Evolutionary conservation across 92 coral and sea anemone species (phyloP), one percentile per base, ranked within the genome.

Genomic region (Heteractis magnifica): DNA sequence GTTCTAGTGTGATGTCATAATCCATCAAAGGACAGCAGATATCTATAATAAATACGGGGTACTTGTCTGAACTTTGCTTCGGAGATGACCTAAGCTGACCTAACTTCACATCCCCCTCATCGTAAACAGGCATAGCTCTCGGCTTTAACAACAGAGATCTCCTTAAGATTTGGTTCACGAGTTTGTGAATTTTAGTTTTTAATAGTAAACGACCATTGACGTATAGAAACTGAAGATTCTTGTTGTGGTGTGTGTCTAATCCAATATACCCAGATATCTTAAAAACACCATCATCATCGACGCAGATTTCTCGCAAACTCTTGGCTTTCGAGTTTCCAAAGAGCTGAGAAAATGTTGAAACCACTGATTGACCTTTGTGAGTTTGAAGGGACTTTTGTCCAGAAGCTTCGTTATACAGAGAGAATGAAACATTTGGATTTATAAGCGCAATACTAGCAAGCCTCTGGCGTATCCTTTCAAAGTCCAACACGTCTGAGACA

Each of bases 1-100:
- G 99, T 60, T 97, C 99, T 65, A 97, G 79, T 10, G 94, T 91
- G 65, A 94, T 89, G 81, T 97, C 99, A 90, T 92, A 97, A 65
- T 79, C 88, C 79, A 85, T 90, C 41, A 81, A 86, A 59, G 91
- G 97, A 77, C 98, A 97, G 4, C 52, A 71, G 15, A 97, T 81
- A 58, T 97, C 92, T 4, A 97, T 84, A 56, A 90, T 90, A 86
- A 90, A 97, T n/a, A 93, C 86, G 18, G 91, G 93, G 84, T 94
- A 90, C 59, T 86, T 94, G 49, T 94, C 98, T 49, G 68, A 49
- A 13, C 87, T 75, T 88, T 89, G 91, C n/a, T 82, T 89, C 23
- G 94, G 87, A 26, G 90, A 83, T 2, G 86, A 72, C 51, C 53
- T 71, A 2, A 20, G 75, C 21, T 74, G 78, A 51, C 48, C 82